Evolutionary conservation across 2,113 vertebrate species (phyloP).

Genomic region (Poeciliopsis occidentalis): DNA sequence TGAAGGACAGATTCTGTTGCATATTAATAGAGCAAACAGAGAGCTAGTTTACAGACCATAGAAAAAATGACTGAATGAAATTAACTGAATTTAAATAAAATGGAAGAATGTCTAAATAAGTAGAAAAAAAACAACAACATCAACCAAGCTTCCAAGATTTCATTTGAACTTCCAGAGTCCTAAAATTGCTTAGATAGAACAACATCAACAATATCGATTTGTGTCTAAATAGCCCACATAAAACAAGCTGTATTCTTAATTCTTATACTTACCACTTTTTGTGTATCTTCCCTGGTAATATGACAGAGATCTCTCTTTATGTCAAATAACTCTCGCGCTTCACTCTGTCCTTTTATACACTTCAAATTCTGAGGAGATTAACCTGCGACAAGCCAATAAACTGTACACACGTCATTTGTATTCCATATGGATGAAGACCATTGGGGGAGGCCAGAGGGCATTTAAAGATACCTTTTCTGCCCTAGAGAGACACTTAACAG

Average conservation of each 20-base stretch:
- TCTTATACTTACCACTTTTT: conserved; percentile 28
- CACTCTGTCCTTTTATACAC: conserved; percentile 48
- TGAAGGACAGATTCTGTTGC: too few species aligned
- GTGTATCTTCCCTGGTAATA: background rate
- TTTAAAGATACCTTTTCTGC: background rate
- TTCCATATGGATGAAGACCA: background rate
- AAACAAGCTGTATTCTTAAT: background rate
- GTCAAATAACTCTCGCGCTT: conserved; percentile 5
- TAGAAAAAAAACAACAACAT: background rate
- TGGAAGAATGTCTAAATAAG: background rate
- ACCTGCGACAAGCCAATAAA: conserved; percentile 23
- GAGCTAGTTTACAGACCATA: too few species aligned
- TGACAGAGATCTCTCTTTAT: background rate
- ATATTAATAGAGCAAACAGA: too few species aligned
- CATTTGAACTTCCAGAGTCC: background rate
- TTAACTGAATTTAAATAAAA: background rate
- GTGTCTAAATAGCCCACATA: background rate
- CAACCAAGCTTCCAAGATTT: background rate
- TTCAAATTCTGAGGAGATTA: conserved; percentile 57
- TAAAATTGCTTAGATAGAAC: background rate
- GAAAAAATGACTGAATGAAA: background rate
- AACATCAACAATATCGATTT: background rate
- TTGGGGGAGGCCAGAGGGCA: conserved; percentile 12
- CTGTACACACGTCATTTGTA: conserved; percentile 20
- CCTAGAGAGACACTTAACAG: background rate